Evolutionary conservation across 2,113 vertebrate genomes (phyloP), one percentile per base, ranked within the genome.

Genomic region (Sigmodon hispidus): DNA sequence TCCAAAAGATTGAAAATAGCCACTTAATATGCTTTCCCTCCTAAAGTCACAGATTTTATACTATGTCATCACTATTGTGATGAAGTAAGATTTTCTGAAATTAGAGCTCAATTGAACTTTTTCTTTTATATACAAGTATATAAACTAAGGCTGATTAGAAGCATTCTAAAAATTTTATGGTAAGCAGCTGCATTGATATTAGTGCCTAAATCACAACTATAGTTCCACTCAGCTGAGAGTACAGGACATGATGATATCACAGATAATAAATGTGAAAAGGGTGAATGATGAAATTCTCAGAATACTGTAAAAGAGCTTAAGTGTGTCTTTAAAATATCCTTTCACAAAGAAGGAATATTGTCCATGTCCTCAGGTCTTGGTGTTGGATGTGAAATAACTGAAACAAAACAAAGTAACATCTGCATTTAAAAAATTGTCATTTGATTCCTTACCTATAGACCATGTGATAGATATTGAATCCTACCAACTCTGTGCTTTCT

Each of bases 351-450:
- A 77, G 2, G 52, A 79, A 65, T 2, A 52, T 1, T 24, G 87
- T 80, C 36, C 17, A 80, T 93, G 76, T 92, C 45, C 70, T 90
- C 4, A 61, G 52, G 36, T 92, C 9, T 95, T 81, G 29, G 94
- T 85, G 77, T 81, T 72, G 57, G 57, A 80, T 93, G 24, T 72
- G 90, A 96, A 95, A 81, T 92, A 43, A 81, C 69, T 48, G 40
- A 13, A 95, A 92, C 50, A 77, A 13, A 95, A 92, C 50, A 77
- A 96, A 94, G 59, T 81, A 22, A 70, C 10, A 94, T 87, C 95
- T 88, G 40, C 88, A 96, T 96, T 88, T 93, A 72, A 96, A 95
- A 96, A 57, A 83, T 93, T 94, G 94, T 50, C 77, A 92, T 95
- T 96, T 94, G 93, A 89, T 86, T 96, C 59, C 29, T 94, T 55